A percentile compares a stretch with the other conserved stretches of the same genome.
These are phyloP conservation scores for Dolichotis patagonum DNA, from an alignment of 2,113 vertebrate species.

Conservation along the genomic window DNA sequence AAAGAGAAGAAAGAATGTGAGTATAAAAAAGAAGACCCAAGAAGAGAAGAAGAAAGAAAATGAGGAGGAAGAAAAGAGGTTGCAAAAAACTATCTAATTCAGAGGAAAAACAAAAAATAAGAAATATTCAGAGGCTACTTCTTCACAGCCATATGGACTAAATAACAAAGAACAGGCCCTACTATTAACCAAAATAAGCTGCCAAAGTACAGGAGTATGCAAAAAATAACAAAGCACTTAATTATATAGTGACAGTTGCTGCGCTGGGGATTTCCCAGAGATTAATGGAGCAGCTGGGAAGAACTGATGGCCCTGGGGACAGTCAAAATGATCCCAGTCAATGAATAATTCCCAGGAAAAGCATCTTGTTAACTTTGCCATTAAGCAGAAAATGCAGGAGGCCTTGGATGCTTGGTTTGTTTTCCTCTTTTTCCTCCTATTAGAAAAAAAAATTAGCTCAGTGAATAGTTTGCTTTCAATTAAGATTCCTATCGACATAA, in stretches of 20 bases:
- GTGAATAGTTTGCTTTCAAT: constrained; percentile 48
- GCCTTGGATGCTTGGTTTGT: constrained; percentile 13
- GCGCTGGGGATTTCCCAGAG: constrained; percentile 69
- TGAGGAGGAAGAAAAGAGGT: background rate
- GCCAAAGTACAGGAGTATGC: constrained; percentile 59
- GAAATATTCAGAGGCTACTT: background rate
- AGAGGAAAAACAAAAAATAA: constrained; percentile 1
- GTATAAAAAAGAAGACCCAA: background rate
- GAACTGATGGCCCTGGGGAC: constrained; percentile 67
- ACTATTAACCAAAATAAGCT: constrained; percentile 69
- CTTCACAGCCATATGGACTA: constrained; percentile 46
- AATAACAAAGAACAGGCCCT: constrained; percentile 74
- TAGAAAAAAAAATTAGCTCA: constrained; percentile 1
- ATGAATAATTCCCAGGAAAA: constrained; percentile 65
- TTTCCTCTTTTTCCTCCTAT: constrained; percentile 41
- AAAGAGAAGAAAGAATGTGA: background rate
- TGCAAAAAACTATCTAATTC: background rate
- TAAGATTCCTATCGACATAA: constrained; percentile 66
- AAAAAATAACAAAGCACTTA: constrained; percentile 78
- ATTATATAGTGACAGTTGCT: constrained; percentile 73
- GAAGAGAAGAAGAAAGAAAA: too few relatives aligned
- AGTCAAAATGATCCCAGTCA: constrained; percentile 62
- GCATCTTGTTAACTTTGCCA: background rate
- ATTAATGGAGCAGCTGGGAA: constrained; percentile 75
- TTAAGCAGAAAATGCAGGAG: constrained; percentile 56